These are phyloP conservation scores for Cephus spinipes DNA, from an alignment of 2,888 invertebrate species.

Conservation along the genomic window DNA sequence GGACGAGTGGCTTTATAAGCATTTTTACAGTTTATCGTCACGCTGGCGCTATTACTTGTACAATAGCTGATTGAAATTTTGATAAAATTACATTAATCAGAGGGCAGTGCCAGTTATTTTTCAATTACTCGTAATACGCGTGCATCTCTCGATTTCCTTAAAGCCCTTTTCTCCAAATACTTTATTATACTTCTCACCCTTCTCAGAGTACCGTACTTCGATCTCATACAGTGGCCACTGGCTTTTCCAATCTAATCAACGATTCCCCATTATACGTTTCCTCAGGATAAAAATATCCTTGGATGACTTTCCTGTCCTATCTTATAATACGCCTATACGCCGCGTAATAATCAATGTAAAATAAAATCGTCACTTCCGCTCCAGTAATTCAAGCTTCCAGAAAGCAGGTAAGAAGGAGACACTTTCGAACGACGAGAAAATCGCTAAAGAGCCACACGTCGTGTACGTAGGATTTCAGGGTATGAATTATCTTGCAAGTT, in stretches of 20 bases:
- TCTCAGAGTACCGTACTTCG: not conserved
- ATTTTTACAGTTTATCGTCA: not conserved
- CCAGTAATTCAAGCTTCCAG: not conserved
- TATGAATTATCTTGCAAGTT: not conserved
- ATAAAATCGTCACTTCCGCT: not conserved
- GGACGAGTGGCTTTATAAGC: constrained; percentile 22
- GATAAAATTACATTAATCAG: constrained; percentile 9
- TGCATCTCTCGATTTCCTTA: not conserved
- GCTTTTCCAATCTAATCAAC: not conserved
- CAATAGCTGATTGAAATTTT: constrained; percentile 4
- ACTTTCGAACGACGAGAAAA: not conserved
- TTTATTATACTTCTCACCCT: not conserved
- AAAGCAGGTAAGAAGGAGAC: not conserved
- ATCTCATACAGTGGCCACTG: not conserved
- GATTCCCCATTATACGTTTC: not conserved
- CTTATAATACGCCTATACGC: not conserved
- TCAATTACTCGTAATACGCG: constrained; percentile 8
- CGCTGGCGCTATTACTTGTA: not conserved
- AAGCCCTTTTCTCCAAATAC: not conserved
- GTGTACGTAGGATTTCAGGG: not conserved
- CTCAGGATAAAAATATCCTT: not conserved
- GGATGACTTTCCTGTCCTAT: not conserved
- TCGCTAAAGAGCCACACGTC: not conserved
- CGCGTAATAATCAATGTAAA: not conserved
- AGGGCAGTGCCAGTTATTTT: constrained; percentile 10